A percentile compares a stretch with the other conserved stretches of the same genome.
Evolutionary conservation across 2,888 invertebrate genomes (phyloP).

Genomic region (Drosophila borealis): DNA sequence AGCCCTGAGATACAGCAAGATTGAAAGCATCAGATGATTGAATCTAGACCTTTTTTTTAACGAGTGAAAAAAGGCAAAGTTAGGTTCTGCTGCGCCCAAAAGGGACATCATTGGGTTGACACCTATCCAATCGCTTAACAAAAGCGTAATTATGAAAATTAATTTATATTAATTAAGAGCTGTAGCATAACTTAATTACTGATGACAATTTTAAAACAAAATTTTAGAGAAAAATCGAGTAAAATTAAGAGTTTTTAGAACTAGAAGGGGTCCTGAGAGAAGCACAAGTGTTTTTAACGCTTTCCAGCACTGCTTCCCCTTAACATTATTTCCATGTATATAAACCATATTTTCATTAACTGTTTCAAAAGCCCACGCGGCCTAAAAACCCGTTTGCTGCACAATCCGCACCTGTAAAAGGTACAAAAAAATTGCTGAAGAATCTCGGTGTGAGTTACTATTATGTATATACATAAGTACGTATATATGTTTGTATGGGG

Average conservation of each 20-base stretch:
- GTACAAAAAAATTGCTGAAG: conserved; percentile 55
- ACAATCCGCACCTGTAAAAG: conserved; percentile 61
- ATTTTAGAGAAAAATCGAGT: not conserved
- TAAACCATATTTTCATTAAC: too few relatives aligned
- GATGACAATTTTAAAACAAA: too few relatives aligned
- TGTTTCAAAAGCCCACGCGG: not conserved
- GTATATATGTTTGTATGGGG: conserved; percentile 34
- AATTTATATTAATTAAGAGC: too few relatives aligned
- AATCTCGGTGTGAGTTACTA: conserved; percentile 69
- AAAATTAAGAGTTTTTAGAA: not conserved
- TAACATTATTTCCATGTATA: too few relatives aligned
- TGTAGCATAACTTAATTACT: too few relatives aligned
- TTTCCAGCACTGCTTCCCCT: too few relatives aligned
- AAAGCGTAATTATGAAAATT: not conserved
- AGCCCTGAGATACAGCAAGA: not conserved
- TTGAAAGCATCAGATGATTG: too few relatives aligned
- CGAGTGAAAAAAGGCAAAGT: too few relatives aligned
- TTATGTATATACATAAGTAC: conserved; percentile 46
- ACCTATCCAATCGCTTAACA: not conserved
- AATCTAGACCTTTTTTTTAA: too few relatives aligned
- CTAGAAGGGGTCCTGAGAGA: not conserved
- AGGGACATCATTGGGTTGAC: too few relatives aligned
- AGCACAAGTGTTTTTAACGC: not conserved
- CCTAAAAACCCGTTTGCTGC: conserved; percentile 8
- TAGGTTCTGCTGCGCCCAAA: too few relatives aligned